phyloP scores from a whole-genome alignment of 2,888 invertebrate species.

The Embidobia sp. region DNA sequence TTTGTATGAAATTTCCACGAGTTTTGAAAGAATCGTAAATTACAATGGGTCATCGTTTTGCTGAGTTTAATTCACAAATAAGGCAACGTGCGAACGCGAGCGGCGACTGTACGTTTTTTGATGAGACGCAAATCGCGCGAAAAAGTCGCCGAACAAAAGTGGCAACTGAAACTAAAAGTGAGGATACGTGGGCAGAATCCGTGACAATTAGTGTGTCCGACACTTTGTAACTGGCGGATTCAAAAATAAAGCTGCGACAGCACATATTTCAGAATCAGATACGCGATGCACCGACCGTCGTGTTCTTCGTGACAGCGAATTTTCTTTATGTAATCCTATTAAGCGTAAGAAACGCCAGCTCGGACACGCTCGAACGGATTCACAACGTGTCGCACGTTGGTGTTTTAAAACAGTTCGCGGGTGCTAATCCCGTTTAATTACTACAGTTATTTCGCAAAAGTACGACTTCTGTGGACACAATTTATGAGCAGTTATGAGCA shows the following conservation, averaged over 20 bases:
- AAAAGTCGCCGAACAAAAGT: constrained; percentile 1
- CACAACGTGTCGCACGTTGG: constrained; percentile 26
- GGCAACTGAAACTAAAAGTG: constrained; percentile 38
- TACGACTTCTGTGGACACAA: not conserved
- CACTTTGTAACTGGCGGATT: constrained; percentile 44
- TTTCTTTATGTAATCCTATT: constrained; percentile 62
- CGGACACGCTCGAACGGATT: constrained; percentile 54
- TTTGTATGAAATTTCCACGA: too few relatives aligned
- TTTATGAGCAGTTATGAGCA: too few relatives aligned
- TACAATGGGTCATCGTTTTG: too few relatives aligned
- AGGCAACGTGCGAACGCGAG: too few relatives aligned
- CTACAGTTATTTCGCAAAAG: constrained; percentile 3
- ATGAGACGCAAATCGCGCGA: too few relatives aligned
- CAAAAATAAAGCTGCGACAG: constrained; percentile 49
- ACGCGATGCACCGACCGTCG: constrained; percentile 56
- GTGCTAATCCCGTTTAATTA: constrained; percentile 45
- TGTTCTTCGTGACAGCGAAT: constrained; percentile 57
- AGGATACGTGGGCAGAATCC: constrained; percentile 36
- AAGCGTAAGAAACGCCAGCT: constrained; percentile 55
- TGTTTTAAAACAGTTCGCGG: constrained; percentile 28
- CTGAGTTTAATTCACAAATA: too few relatives aligned
- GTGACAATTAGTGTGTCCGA: constrained; percentile 51
- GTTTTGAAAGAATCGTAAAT: too few relatives aligned
- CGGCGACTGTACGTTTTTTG: too few relatives aligned
- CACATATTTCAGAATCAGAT: constrained; percentile 65